Evolutionary conservation across 2,888 invertebrate genomes (phyloP).

Genomic region (Spatulosminthurus flaviceps): DNA sequence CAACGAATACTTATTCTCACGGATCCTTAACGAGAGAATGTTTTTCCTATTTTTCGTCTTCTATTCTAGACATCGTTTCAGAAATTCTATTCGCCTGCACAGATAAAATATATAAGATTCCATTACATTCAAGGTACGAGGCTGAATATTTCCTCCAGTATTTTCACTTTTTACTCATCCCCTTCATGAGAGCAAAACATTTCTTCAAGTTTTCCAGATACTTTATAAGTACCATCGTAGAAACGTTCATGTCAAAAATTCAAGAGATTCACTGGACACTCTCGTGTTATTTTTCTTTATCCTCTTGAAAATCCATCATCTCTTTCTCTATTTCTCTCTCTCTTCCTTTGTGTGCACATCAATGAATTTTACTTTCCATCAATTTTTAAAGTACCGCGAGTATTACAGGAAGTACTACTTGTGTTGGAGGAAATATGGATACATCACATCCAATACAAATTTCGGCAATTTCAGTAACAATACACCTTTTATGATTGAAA

Average conservation of each 20-base stretch:
- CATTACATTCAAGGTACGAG: too few relatives aligned
- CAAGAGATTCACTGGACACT: background rate
- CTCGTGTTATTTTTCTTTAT: background rate
- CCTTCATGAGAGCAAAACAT: background rate
- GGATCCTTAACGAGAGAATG: background rate
- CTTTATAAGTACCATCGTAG: background rate
- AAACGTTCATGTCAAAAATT: background rate
- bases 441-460: too few relatives aligned
- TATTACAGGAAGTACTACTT: too few relatives aligned
- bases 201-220: background rate
- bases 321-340: background rate
- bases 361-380: too few relatives aligned
- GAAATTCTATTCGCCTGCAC: slow-evolving; percentile 13
- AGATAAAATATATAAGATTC: background rate
- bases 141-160: too few relatives aligned
- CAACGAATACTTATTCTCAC: background rate
- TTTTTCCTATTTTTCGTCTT: background rate
- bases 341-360: background rate
- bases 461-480: too few relatives aligned
- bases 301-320: background rate
- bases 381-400: too few relatives aligned
- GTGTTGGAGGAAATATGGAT: too few relatives aligned
- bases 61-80: background rate
- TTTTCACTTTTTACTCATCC: background rate
- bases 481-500: too few relatives aligned